These are phyloP conservation scores for Craseonycteris thonglongyai DNA, from an alignment of 2,113 vertebrate species.

Conservation along the genomic window DNA sequence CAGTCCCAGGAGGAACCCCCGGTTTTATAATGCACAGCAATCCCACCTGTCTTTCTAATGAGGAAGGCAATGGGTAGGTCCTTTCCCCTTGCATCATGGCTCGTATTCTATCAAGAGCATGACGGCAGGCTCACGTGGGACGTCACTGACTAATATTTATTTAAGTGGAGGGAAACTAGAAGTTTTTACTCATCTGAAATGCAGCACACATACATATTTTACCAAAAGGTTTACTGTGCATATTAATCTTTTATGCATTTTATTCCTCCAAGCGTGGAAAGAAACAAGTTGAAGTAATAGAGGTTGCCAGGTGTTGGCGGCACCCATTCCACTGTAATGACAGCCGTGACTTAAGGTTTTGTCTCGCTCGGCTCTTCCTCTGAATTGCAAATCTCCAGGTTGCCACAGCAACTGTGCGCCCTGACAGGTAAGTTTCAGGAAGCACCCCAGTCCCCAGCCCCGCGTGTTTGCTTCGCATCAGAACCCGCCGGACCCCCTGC, in stretches of 20 bases:
- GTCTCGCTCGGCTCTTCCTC: conserved; percentile 63
- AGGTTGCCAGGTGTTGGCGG: conserved; percentile 51
- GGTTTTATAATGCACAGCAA: background rate
- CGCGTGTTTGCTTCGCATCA: conserved; percentile 71
- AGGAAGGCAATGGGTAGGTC: background rate
- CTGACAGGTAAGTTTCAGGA: conserved; percentile 64
- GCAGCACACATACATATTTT: background rate
- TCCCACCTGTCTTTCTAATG: background rate
- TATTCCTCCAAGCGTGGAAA: conserved; percentile 45
- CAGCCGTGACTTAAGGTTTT: conserved; percentile 61
- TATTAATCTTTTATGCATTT: conserved; percentile 59
- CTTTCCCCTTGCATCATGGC: background rate
- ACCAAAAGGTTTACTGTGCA: conserved; percentile 42
- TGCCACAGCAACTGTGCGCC: conserved; percentile 74
- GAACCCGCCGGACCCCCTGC: conserved; percentile 64
- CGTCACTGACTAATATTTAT: conserved; percentile 49
- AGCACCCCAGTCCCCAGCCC: conserved; percentile 69
- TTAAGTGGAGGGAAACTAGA: background rate
- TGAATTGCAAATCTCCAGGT: conserved; percentile 73
- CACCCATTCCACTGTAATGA: conserved; percentile 47
- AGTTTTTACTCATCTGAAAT: background rate
- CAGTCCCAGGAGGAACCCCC: background rate
- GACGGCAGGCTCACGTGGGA: background rate
- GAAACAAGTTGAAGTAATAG: conserved; percentile 55
- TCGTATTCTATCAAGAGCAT: background rate